Conservation (phyloP, 2,888 invertebrate species). For the Suillia variegata region DNA sequence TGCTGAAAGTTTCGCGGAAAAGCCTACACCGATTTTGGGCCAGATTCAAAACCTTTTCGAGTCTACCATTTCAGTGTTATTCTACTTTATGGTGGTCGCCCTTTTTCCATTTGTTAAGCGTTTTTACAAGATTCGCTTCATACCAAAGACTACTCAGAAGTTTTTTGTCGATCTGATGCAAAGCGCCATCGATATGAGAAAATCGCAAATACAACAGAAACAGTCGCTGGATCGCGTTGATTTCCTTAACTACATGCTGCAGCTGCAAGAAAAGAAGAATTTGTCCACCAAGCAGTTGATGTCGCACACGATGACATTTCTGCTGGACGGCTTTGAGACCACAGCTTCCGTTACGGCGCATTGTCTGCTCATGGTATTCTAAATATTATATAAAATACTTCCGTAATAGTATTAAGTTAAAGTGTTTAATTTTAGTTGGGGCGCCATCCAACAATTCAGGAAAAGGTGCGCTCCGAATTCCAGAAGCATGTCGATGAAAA, state of each 20-base stretch:
- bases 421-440: constrained; percentile 35
- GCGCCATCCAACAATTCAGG: constrained; percentile 40
- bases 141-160: constrained; percentile 66
- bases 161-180: constrained; percentile 48
- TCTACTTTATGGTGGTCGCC: constrained; percentile 38
- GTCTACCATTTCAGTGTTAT: constrained; percentile 35
- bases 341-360: constrained; percentile 47
- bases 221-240: constrained; percentile 46
- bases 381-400: constrained; percentile 1
- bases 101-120: constrained; percentile 42
- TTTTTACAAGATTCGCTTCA: constrained; percentile 40
- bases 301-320: constrained; percentile 53
- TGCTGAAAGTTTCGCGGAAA: constrained; percentile 55
- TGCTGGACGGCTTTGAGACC: constrained; percentile 58
- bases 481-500: constrained; percentile 28
- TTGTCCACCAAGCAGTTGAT: constrained; percentile 38
- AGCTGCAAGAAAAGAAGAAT: constrained; percentile 46
- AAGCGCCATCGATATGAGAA: constrained; percentile 43
- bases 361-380: constrained; percentile 41
- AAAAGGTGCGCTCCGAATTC: constrained; percentile 48
- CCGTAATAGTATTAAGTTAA: background rate
- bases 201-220: constrained; percentile 29
- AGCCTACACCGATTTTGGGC: constrained; percentile 48
- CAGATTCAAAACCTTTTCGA: constrained; percentile 47
- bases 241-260: constrained; percentile 53